Base-by-base conservation (phyloP, 1,140 invertebrate species). In the Hyposmocoma kahamanoa region DNA sequence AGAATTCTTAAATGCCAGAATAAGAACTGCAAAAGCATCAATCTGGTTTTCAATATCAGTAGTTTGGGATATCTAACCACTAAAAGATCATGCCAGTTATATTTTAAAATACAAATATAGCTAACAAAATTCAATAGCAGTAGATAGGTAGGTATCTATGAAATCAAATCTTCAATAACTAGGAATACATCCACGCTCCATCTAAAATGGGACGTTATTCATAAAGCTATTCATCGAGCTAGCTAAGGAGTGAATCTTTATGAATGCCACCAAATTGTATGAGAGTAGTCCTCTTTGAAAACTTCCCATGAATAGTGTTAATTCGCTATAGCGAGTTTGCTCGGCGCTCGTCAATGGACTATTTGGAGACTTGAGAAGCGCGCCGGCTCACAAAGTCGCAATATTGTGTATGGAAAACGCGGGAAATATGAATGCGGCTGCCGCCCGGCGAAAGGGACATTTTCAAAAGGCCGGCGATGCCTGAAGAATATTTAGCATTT, bases 311-410 rank as follows among this genome's bases (percentile, higher is more conserved):
- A 67, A 57, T 67, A 73, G 68, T 72, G 76, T 80, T 80, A 84
- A 82, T 80, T 84, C 77, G 77, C 77, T 82, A 84, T 84, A 84
- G 77, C 78, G 81, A 84, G 78, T 84, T 84, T 77, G 74, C 81
- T 71, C 75, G 69, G 72, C 69, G 77, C 77, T 79, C 64, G 68
- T 74, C 72, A 84, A 82, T 82, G 70, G 78, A 74, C 62, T 80
- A 77, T 82, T 82, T 77, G 77, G 75, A 70, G 75, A 71, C 78
- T 82, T 77, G 78, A 76, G 77, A 61, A 79, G 73, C 71, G 39
- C 26, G n/a, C n/a, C n/a, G n/a, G n/a, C n/a, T n/a, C 44, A 46
- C 56, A 43, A 46, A 57, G 56, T 76, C 69, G 75, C 73, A 67
- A 82, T 77, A 78, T 81, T 84, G 74, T 83, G 68, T 83, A 79